Evolutionary conservation across 2,113 vertebrate genomes (phyloP), one percentile per base, ranked within the genome.

Genomic region (Oncorhynchus nerka): DNA sequence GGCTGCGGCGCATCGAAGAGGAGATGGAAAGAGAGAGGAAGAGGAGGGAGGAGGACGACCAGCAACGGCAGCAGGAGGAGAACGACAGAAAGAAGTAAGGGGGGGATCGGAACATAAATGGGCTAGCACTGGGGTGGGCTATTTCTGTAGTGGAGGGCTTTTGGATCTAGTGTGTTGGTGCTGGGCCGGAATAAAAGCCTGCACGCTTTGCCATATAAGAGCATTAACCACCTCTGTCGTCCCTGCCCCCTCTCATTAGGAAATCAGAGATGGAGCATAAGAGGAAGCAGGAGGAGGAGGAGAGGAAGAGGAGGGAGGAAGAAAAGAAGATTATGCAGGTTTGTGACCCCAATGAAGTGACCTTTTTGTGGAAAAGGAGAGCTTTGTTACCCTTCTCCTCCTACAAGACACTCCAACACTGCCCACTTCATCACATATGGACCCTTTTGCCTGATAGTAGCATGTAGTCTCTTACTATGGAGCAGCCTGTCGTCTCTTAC

Each of bases 211-310:
- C 13, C 13, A 2, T 57, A 20, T 5, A 20, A 20, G 55, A 20
- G 55, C 55, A 57, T 20, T 57, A 57, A 57, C 16, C 55, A 22
- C 9, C 8, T n/a, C n/a, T 3, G 9, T 5, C 20, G 6, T 45
- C 19, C 59, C 13, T 24, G 28, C 26, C 0, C 48, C 34, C 72
- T 66, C 62, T 71, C 34, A 76, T 76, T 79, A 99, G 98, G 90
- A 99, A 99, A 92, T 89, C 95, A 70, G 97, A 98, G 87, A 99
- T 99, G 91, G 97, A 99, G 88, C 92, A 93, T 78, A 99, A 99
- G 89, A 94, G 98, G 83, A 99, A 97, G 88, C 95, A 96, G 74
- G 97, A 96, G n/a, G 98, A 99, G 68, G 98, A 97, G 83, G 95
- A 97, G 66, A 93, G 97, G 79, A 99, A 96, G 91, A 97, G 95